Percentiles rank a stretch among this genome's conserved stretches.
Conservation (phyloP, 64 coral and sea anemone genomes). For the Dendronephthya gigantea region DNA sequence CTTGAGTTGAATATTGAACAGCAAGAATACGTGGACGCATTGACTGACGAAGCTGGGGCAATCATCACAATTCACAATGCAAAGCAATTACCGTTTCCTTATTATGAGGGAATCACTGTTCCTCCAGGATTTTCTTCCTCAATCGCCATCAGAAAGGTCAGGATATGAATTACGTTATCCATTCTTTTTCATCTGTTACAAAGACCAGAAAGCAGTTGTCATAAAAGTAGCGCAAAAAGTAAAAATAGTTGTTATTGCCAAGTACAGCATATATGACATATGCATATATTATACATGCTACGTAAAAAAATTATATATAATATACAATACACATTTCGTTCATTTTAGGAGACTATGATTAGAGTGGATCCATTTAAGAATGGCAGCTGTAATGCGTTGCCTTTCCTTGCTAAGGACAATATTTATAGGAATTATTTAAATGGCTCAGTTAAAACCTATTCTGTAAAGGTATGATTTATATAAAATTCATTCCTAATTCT, state of each 20-base stretch:
- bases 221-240: too few species aligned
- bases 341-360: not conserved
- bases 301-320: too few species aligned
- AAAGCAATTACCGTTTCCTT: slow-evolving; percentile 50
- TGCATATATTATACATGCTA: too few species aligned
- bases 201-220: too few species aligned
- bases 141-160: slow-evolving; percentile 47
- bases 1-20: slow-evolving; percentile 54
- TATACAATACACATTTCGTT: not conserved
- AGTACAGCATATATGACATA: too few species aligned
- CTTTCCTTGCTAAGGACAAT: not conserved
- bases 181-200: too few species aligned
- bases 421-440: not conserved
- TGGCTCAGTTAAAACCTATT: not conserved
- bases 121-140: slow-evolving; percentile 51
- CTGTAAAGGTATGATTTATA: not conserved
- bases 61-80: slow-evolving; percentile 45
- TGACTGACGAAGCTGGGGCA: slow-evolving; percentile 42
- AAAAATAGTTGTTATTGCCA: too few species aligned
- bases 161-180: too few species aligned
- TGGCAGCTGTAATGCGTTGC: slow-evolving; percentile 9
- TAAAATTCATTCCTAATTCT: too few species aligned
- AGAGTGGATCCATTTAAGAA: slow-evolving; percentile 35
- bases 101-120: slow-evolving; percentile 51
- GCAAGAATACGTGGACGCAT: slow-evolving; percentile 43